Conservation (phyloP, 2,113 vertebrate genomes). For the Vanacampus margaritifer region DNA sequence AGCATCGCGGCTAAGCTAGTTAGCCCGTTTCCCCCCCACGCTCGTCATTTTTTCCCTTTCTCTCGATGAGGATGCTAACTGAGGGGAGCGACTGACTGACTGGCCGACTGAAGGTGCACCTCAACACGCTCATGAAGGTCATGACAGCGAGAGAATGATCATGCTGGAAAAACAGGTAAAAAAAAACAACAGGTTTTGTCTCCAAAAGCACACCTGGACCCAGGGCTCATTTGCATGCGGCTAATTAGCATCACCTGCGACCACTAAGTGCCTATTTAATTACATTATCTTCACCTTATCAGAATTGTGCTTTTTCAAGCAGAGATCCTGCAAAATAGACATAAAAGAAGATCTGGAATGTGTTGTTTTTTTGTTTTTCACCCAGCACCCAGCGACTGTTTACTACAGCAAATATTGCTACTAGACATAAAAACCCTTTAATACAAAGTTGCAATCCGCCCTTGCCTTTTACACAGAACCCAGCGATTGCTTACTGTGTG, state of each 20-base stretch:
- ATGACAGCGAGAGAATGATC: conserved; percentile 73
- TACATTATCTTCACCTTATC: background rate
- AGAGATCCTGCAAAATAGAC: no score
- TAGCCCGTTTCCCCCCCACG: background rate
- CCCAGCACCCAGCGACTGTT: no score
- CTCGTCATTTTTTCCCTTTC: background rate
- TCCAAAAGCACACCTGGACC: conserved; percentile 9
- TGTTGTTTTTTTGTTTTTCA: no score
- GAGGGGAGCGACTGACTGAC: conserved; percentile 23
- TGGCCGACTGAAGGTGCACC: conserved; percentile 12
- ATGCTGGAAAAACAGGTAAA: conserved; percentile 76
- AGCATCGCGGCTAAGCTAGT: conserved; percentile 19
- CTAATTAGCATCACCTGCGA: background rate
- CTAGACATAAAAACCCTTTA: no score
- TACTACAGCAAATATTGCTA: no score
- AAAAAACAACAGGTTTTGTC: background rate
- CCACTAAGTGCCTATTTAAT: background rate
- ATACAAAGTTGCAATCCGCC: no score
- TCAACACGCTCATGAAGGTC: conserved; percentile 63
- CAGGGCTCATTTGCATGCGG: conserved; percentile 39
- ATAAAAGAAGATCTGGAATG: no score
- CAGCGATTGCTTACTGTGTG: no score
- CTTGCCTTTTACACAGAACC: no score
- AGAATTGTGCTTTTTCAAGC: background rate
- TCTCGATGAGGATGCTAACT: conserved; percentile 39